phyloP scores from a whole-genome alignment of 2,797 vertebrate genomes.

The Takifugu ocellatus region DNA sequence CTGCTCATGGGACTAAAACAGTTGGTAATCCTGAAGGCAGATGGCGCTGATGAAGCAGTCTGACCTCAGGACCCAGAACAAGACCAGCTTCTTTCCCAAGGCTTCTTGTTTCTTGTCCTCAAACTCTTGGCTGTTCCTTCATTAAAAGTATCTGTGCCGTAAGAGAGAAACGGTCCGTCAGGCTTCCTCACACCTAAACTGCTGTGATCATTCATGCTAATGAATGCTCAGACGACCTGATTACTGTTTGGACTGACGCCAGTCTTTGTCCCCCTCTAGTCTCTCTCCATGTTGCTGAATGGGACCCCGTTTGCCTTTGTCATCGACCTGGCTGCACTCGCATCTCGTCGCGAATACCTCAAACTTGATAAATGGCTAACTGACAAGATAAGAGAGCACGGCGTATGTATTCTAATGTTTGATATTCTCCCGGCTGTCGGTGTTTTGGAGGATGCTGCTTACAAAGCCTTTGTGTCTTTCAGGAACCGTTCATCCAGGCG shows the following conservation, averaged over 20 bases:
- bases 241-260: background rate
- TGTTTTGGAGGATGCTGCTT: background rate
- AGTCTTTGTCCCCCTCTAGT: constrained; percentile 71
- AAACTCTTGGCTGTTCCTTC: no score
- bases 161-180: no score
- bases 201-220: no score
- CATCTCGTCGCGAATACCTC: constrained; percentile 99
- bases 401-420: constrained; percentile 76
- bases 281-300: constrained; percentile 99
- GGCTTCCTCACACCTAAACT: no score
- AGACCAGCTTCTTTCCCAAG: no score
- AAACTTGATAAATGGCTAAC: constrained; percentile 99
- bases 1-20: no score
- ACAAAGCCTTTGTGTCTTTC: constrained; percentile 11
- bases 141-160: no score
- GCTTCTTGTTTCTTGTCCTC: no score
- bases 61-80: no score
- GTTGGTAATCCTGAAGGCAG: no score
- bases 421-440: background rate
- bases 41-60: no score
- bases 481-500: constrained; percentile 99
- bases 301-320: constrained; percentile 99
- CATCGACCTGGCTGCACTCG: constrained; percentile 99
- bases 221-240: no score
- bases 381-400: constrained; percentile 99